Conservation (phyloP, 1,140 invertebrate species). For the Brachionus paranguensis region DNA sequence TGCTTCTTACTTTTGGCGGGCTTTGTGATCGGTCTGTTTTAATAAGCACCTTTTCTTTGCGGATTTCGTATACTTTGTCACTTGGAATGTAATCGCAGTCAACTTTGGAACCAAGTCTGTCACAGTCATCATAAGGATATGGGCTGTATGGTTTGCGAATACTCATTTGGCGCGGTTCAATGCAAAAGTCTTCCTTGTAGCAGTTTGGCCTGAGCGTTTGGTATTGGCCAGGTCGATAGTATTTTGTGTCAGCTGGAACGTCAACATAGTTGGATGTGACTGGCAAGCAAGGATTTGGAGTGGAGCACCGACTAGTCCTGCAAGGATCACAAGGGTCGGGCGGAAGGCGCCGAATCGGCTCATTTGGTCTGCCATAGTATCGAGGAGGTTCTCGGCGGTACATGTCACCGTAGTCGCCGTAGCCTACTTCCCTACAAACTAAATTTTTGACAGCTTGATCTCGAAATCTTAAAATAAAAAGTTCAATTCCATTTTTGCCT, state of each 20-base stretch:
- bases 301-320: neutral
- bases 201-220: neutral
- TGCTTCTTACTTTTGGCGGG: neutral
- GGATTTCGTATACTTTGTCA: constrained; percentile 33
- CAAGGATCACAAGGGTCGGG: neutral
- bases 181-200: neutral
- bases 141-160: neutral
- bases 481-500: too few species aligned
- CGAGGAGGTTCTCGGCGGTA: neutral
- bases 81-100: constrained; percentile 9
- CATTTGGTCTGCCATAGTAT: neutral
- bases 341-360: neutral
- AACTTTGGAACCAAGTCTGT: neutral
- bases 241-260: constrained; percentile 1
- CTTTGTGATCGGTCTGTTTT: constrained; percentile 6
- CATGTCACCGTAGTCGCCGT: neutral
- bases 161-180: neutral
- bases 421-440: neutral
- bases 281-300: neutral
- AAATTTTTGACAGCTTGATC: neutral
- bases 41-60: constrained; percentile 34
- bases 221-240: neutral
- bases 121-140: neutral
- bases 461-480: neutral
- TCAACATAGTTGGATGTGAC: neutral